These are phyloP conservation scores for Octonoba sinensis DNA, from an alignment of 2,888 invertebrate species.

Conservation along the genomic window DNA sequence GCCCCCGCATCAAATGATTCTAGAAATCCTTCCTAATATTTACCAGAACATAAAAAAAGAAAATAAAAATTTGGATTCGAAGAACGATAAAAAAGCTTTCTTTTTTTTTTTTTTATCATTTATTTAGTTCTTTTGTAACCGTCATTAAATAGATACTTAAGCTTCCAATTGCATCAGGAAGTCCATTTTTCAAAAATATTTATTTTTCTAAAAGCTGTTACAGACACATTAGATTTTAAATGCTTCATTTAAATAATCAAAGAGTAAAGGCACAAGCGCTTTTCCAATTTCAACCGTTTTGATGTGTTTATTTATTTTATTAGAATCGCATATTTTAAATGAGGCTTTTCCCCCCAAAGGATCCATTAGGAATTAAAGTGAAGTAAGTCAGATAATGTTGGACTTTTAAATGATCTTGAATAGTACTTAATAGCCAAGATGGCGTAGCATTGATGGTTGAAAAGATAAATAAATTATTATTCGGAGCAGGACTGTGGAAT, in stretches of 20 bases:
- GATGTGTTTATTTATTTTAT: constrained; percentile 53
- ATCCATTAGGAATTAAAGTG: constrained; percentile 10
- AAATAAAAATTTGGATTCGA: constrained; percentile 39
- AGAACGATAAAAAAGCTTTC: constrained; percentile 22
- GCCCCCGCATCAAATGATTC: constrained; percentile 23
- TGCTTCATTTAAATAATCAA: constrained; percentile 62
- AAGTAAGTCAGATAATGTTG: neutral
- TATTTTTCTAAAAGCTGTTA: constrained; percentile 55
- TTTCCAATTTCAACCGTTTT: neutral
- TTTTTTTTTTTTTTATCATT: constrained; percentile 42
- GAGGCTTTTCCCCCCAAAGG: constrained; percentile 33
- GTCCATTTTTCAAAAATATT: constrained; percentile 64
- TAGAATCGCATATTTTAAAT: constrained; percentile 52
- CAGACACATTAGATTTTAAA: constrained; percentile 60
- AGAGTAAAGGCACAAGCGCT: constrained; percentile 17
- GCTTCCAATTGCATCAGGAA: constrained; percentile 38
- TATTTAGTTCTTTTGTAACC: constrained; percentile 54
- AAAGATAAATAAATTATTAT: too few relatives aligned
- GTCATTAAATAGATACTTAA: constrained; percentile 63
- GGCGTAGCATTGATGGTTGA: too few relatives aligned
- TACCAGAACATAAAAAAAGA: constrained; percentile 17
- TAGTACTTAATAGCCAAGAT: too few relatives aligned
- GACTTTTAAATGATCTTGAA: neutral
- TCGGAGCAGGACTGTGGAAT: too few relatives aligned
- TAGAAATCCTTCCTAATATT: constrained; percentile 11